Evolutionary conservation across 2,113 vertebrate genomes (phyloP), one percentile per base, ranked within the genome.

Genomic region (Dendrocopos noguchii): DNA sequence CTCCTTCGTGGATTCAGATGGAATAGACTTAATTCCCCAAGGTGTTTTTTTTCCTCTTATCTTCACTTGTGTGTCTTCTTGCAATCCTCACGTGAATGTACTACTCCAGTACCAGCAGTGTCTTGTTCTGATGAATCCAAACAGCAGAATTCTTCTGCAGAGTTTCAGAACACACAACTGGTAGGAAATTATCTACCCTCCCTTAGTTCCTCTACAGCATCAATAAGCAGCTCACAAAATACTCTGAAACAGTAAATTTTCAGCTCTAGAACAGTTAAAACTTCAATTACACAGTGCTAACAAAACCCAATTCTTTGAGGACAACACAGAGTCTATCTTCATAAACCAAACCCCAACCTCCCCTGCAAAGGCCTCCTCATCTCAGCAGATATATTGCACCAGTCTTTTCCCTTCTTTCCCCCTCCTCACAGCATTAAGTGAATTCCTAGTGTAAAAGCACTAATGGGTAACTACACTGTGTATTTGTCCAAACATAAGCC

Each of bases 181-280:
- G 27, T 10, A 84, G 33, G 89, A 93, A 87, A 67, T 71, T 6
- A 46, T 29, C 61, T 70, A 46, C 34, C 29, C 64, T 91, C 63
- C 76, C 64, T 81, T n/a, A 76, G 42, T 68, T 89, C 64, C 12
- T 55, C 63, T 81, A 82, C 65, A 84, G 39, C 39, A 81, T 76
- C 53, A 89, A 81, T 39, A 80, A 92, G 82, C 56, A 84, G 52
- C 60, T 88, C 53, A 85, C 52, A 87, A 87, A 91, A 74, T n/a
- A 77, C 42, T 61, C 56, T 57, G 60, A 87, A 95, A 80, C 16
- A 76, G 4, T 28, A 73, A 57, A 76, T 55, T 95, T 91, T 84
- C 86, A 92, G 55, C 70, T 79, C 53, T 55, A 79, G 22, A 90
- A 55, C 14, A 94, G 70, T 0, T 57, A 42, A 93, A 90, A 81